Base-by-base conservation (phyloP, 2,113 vertebrate genomes). In the Microtus pennsylvanicus region DNA sequence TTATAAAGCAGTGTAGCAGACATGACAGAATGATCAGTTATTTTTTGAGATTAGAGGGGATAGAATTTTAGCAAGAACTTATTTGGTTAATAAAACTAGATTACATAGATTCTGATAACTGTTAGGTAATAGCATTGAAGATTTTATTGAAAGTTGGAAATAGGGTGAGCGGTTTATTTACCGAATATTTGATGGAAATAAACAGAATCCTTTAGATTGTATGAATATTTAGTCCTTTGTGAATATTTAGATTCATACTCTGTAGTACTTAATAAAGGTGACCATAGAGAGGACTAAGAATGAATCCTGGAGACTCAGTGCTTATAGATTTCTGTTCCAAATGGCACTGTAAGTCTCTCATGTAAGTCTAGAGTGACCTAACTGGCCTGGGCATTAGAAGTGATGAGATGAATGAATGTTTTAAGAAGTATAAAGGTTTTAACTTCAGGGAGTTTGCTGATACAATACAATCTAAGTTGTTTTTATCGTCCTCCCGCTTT, bases 61-160 rank as follows among this genome's bases (percentile, higher is more conserved):
- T 1, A 70, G 78, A 70, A 90, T 82, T 92, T 93, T 80, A 95
- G 47, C 35, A 89, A 95, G 26, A 90, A 91, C 90, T 90, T 45
- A 67, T 52, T 69, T 82, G 7, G 58, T 10, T 87, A 93, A 76
- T 5, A 94, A 72, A 85, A 69, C 13, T 88, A 96, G 24, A 93
- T 93, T 89, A 58, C 94, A 87, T 21, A 77, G 63, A 69, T 58
- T 83, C 65, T 92, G 50, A 65, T 70, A 52, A 65, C 28, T 22
- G 0, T 77, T 76, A 85, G 47, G 1, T 78, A 70, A 38, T 87
- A 69, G 21, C 21, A 72, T 19, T 89, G 63, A 91, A 85, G 9
- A 95, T 93, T 72, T 38, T 38, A 86, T 50, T 58, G 58, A 58
- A 58, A 58, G 19, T 58, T 58, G 58, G 90, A 96, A 89, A 77